phyloP scores from a whole-genome alignment of 92 coral and sea anemone genomes.

The Muricea muricata region DNA sequence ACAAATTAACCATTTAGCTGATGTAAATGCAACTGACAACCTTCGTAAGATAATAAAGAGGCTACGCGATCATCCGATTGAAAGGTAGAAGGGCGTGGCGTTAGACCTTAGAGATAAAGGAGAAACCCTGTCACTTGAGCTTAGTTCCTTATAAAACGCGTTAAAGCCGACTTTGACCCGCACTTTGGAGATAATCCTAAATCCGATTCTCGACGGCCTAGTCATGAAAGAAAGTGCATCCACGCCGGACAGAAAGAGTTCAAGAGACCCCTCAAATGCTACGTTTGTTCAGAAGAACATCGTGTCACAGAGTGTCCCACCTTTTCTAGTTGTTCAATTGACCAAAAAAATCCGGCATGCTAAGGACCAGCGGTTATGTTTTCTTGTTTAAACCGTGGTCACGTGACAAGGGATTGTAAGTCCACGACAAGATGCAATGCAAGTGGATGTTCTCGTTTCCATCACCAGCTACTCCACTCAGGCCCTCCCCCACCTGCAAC shows the following conservation, averaged over 20 bases:
- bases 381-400: background rate
- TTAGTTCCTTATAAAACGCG: background rate
- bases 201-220: too few relatives aligned
- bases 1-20: slow-evolving; percentile 18
- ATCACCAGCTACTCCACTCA: slow-evolving; percentile 51
- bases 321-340: background rate
- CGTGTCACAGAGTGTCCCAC: slow-evolving; percentile 2
- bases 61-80: slow-evolving; percentile 1
- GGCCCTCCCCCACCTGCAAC: slow-evolving; percentile 14
- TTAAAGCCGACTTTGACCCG: background rate
- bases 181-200: too few relatives aligned
- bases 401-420: slow-evolving; percentile 44
- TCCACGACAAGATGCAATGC: slow-evolving; percentile 21
- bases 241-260: background rate
- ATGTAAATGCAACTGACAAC: slow-evolving; percentile 23
- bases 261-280: background rate
- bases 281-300: background rate
- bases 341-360: background rate
- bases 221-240: background rate
- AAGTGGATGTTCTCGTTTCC: slow-evolving; percentile 47
- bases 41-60: slow-evolving; percentile 14
- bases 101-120: background rate
- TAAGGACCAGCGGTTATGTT: slow-evolving; percentile 3
- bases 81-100: slow-evolving; percentile 26
- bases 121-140: background rate